These are phyloP conservation scores for Myrmecobius fasciatus DNA, from an alignment of 2,113 vertebrate species.

Conservation along the genomic window DNA sequence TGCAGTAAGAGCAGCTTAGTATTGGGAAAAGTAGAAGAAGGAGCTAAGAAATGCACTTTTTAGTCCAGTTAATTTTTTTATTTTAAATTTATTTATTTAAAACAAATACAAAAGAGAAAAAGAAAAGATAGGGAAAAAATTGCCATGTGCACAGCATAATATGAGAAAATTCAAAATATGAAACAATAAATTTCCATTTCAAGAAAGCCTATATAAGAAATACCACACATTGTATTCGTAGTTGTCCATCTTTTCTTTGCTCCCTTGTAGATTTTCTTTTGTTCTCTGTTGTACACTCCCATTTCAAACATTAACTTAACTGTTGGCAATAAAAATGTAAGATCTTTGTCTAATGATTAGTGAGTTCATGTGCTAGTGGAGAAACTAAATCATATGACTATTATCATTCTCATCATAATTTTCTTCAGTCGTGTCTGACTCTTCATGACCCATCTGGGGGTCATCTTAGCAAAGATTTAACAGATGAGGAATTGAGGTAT, in stretches of 20 bases:
- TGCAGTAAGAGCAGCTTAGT: background rate
- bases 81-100: too few relatives aligned
- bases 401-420: background rate
- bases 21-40: background rate
- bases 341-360: background rate
- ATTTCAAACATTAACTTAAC: background rate
- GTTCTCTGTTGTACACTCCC: background rate
- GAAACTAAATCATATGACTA: background rate
- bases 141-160: too few relatives aligned
- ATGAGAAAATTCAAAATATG: too few relatives aligned
- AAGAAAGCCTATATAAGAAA: too few relatives aligned
- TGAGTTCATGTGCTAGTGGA: background rate
- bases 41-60: background rate
- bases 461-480: background rate
- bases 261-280: too few relatives aligned
- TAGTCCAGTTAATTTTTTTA: background rate
- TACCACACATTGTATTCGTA: too few relatives aligned
- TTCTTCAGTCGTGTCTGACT: background rate
- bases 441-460: background rate
- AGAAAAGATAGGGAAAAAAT: too few relatives aligned
- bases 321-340: background rate
- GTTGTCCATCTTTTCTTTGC: too few relatives aligned
- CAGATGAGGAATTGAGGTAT: background rate
- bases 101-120: too few relatives aligned
- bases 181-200: too few relatives aligned